These are phyloP conservation scores for Charaxes varanes DNA, from an alignment of 1,140 invertebrate species.

Conservation along the genomic window DNA sequence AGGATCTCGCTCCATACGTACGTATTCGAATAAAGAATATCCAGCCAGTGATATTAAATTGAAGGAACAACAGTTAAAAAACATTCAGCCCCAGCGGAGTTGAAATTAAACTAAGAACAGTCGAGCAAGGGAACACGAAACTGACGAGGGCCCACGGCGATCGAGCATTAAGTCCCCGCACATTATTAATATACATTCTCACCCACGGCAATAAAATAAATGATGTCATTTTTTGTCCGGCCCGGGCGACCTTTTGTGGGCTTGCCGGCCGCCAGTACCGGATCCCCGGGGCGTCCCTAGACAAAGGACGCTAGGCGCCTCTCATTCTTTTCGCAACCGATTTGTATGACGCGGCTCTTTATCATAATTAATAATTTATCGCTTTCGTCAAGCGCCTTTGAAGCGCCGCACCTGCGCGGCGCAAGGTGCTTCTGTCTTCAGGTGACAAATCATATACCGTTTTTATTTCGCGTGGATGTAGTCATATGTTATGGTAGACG, in stretches of 20 bases:
- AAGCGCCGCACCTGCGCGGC: conserved; percentile 45
- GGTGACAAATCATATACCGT: conserved; percentile 46
- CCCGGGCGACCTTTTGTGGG: conserved; percentile 53
- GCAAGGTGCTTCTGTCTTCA: conserved; percentile 64
- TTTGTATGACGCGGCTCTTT: conserved; percentile 49
- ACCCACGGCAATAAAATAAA: conserved; percentile 71
- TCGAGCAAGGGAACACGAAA: conserved; percentile 39
- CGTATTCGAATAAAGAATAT: too few species aligned
- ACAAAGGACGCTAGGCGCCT: conserved; percentile 65
- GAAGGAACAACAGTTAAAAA: too few species aligned
- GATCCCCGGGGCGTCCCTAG: conserved; percentile 53
- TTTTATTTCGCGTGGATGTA: conserved; percentile 14
- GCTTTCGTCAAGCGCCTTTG: conserved; percentile 54
- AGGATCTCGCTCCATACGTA: too few species aligned
- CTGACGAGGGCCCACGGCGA: conserved; percentile 60
- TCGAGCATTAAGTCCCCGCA: conserved; percentile 58
- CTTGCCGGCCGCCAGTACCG: conserved; percentile 36
- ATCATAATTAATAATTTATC: conserved; percentile 73
- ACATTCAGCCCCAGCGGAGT: not conserved
- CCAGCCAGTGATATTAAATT: too few species aligned
- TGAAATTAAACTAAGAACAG: conserved; percentile 11
- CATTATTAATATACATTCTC: conserved; percentile 71
- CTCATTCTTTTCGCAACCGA: conserved; percentile 51
- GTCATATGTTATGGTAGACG: conserved; percentile 12
- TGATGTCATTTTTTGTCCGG: conserved; percentile 72